These are phyloP conservation scores for Drosophila suboccidentalis DNA, from an alignment of 2,888 invertebrate genomes.

Conservation along the genomic window DNA sequence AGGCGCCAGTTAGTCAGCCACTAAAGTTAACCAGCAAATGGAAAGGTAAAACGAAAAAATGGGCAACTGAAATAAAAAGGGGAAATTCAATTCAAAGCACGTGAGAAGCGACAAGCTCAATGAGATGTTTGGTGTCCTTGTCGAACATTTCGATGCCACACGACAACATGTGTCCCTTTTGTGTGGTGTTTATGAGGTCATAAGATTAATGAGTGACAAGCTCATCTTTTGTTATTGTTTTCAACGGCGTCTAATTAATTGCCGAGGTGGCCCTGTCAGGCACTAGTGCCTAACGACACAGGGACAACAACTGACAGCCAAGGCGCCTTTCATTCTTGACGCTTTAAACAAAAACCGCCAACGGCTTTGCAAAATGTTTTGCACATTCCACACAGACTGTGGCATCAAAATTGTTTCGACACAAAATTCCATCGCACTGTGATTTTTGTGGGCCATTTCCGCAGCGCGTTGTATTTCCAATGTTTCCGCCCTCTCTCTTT, in stretches of 20 bases:
- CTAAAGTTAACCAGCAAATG: slow-evolving; percentile 34
- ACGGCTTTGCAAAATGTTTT: slow-evolving; percentile 28
- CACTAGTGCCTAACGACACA: too few species aligned
- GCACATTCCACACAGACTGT: slow-evolving; percentile 12
- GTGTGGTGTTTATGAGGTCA: slow-evolving; percentile 67
- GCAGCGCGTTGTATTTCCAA: slow-evolving; percentile 8
- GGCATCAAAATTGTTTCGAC: slow-evolving; percentile 34
- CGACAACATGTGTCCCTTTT: slow-evolving; percentile 61
- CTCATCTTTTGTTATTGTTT: slow-evolving; percentile 73
- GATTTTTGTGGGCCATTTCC: slow-evolving; percentile 33
- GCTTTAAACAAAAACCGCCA: slow-evolving; percentile 34
- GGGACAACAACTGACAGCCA: slow-evolving; percentile 25
- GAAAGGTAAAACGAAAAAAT: slow-evolving; percentile 1
- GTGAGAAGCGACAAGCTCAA: slow-evolving; percentile 44
- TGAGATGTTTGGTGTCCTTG: slow-evolving; percentile 41
- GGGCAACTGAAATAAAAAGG: slow-evolving; percentile 4
- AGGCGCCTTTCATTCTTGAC: slow-evolving; percentile 30
- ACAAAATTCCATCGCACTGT: slow-evolving; percentile 23
- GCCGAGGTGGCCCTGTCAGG: slow-evolving; percentile 15
- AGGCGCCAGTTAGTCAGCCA: slow-evolving; percentile 53
- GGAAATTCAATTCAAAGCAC: slow-evolving; percentile 69
- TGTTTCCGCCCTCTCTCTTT: not conserved
- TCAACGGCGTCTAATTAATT: slow-evolving; percentile 72
- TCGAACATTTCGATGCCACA: slow-evolving; percentile 43
- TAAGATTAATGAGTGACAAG: slow-evolving; percentile 76